Evolutionary conservation across 2,888 invertebrate genomes (phyloP), one percentile per base, ranked within the genome.

Genomic region (Agriopis aurantiaria): DNA sequence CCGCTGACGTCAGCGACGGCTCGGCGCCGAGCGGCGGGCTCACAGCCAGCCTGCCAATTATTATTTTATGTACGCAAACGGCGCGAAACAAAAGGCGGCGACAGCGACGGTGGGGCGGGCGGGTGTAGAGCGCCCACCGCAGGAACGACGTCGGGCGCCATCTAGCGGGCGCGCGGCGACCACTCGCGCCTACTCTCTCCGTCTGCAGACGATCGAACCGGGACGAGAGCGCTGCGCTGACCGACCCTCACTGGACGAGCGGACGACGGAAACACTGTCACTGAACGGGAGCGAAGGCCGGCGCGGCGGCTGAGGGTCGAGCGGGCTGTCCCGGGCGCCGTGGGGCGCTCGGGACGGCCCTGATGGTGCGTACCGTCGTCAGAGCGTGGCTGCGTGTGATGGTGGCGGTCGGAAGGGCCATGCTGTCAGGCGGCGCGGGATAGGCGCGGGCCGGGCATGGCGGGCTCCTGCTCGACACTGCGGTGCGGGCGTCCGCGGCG

Each of bases 311-410:
- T 77, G 75, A 76, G 75, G 75, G 79, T 75, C 74, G 80, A 73
- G 74, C 74, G 75, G 77, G 79, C 77, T 72, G 80, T 73, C 74
- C 73, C 68, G 79, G 74, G 75, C 75, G 76, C 74, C 76, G 74
- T 72, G 69, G 75, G 75, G 53, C 75, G 70, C 73, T 72, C 56
- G 56, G 56, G 69, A 72, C 76, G 73, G 74, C 68, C 70, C 66
- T 74, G 75, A 62, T 69, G 75, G 88, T 85, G 87, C 93, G 90
- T 94, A 94, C 93, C 93, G 93, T 94, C 91, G 93, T 93, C 93
- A 93, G 93, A 92, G 93, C 93, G 93, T 93, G 92, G 93, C 92
- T 93, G 93, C 92, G 93, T 91, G 93, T 91, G 93, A 89, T 91
- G 93, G 92, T 92, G 91, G 93, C 93, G 93, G 91, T 92, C 90